Percentiles rank a stretch among this genome's conserved stretches.
Conservation (phyloP, 2,797 vertebrate genomes). For the Merluccius polli region DNA sequence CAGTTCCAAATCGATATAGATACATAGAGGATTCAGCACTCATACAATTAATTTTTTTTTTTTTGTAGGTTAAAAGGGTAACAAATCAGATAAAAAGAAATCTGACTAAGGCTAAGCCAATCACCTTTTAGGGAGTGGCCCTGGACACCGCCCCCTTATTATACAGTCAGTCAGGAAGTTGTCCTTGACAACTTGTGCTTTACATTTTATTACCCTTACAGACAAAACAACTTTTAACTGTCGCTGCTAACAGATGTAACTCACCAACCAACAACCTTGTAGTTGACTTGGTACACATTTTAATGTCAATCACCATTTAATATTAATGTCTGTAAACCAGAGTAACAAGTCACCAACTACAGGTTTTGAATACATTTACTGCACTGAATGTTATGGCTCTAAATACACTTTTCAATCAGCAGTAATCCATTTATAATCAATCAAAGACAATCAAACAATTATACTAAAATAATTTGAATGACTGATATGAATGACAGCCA, state of each 20-base stretch:
- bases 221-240: conserved; percentile 26
- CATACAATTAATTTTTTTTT: no score
- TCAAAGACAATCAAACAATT: neutral
- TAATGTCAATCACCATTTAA: conserved; percentile 10
- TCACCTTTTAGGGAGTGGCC: conserved; percentile 30
- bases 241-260: neutral
- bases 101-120: conserved; percentile 20
- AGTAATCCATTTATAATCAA: no score
- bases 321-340: neutral
- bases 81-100: neutral
- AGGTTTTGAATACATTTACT: neutral
- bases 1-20: no score
- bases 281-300: conserved; percentile 22
- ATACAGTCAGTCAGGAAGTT: conserved; percentile 35
- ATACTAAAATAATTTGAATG: neutral
- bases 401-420: no score
- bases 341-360: neutral
- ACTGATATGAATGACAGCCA: neutral
- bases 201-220: conserved; percentile 8
- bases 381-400: no score
- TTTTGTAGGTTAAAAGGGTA: no score
- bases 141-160: conserved; percentile 21
- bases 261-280: neutral
- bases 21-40: no score
- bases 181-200: conserved; percentile 45